A percentile compares a stretch with the other conserved stretches of the same genome.
phyloP scores from a whole-genome alignment of 2,797 vertebrate species.

The Darevskia mixta region DNA sequence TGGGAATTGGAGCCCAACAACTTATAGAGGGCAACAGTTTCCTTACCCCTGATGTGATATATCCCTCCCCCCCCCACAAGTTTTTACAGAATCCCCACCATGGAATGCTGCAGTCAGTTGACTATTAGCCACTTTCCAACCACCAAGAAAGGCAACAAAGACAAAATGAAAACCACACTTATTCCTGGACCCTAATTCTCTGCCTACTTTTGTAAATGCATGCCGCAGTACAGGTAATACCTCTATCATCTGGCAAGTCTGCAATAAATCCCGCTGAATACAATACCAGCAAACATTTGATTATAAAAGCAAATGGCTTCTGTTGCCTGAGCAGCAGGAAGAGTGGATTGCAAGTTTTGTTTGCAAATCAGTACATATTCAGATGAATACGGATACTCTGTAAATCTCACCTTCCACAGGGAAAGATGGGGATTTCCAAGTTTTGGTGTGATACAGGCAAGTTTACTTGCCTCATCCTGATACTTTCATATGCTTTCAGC shows the following conservation, averaged over 20 bases:
- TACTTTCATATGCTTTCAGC: not conserved
- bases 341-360: slow-evolving; percentile 14
- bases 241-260: slow-evolving; percentile 20
- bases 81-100: no score
- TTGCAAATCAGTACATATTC: not conserved
- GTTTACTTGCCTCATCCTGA: not conserved
- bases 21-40: no score
- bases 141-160: not conserved
- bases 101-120: not conserved
- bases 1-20: no score
- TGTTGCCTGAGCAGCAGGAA: not conserved
- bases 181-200: slow-evolving; percentile 22
- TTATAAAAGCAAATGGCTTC: not conserved
- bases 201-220: slow-evolving; percentile 10
- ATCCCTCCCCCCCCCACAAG: rapidly evolving
- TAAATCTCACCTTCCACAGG: not conserved
- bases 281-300: slow-evolving; percentile 31
- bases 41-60: no score
- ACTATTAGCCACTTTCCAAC: not conserved
- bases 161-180: not conserved
- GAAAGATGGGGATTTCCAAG: not conserved
- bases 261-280: not conserved
- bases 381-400: not conserved
- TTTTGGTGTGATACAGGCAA: rapidly evolving
- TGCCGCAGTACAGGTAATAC: not conserved